phyloP scores from a whole-genome alignment of 2,888 invertebrate species.

The Molorchus minor region DNA sequence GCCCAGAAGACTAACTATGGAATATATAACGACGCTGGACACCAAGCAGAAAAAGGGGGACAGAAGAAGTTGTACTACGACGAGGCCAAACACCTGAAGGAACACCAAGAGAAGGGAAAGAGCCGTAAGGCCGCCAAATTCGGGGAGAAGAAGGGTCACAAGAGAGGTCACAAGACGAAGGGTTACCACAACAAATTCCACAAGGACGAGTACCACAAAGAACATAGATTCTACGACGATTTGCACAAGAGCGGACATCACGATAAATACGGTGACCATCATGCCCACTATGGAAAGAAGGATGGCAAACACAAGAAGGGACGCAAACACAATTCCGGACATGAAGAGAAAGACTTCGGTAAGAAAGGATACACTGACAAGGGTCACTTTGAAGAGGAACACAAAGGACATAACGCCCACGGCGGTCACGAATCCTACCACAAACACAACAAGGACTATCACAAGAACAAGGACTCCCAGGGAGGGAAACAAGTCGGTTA shows the following conservation, averaged over 20 bases:
- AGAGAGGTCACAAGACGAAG: conserved; percentile 80
- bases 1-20: conserved; percentile 79
- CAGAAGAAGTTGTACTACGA: conserved; percentile 73
- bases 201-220: conserved; percentile 81
- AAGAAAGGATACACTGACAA: conserved; percentile 84
- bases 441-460: conserved; percentile 78
- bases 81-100: conserved; percentile 70
- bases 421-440: conserved; percentile 80
- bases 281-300: conserved; percentile 83
- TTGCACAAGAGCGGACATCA: conserved; percentile 85
- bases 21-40: conserved; percentile 72
- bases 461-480: conserved; percentile 79
- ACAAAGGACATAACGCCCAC: conserved; percentile 81
- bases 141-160: conserved; percentile 79
- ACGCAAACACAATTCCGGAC: conserved; percentile 73
- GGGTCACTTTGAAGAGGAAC: conserved; percentile 83
- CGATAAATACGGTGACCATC: conserved; percentile 82
- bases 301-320: conserved; percentile 78
- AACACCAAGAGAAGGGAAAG: conserved; percentile 73
- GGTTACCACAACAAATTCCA: conserved; percentile 83
- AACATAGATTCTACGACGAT: conserved; percentile 87
- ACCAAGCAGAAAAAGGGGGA: conserved; percentile 71
- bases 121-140: conserved; percentile 75
- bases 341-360: conserved; percentile 76
- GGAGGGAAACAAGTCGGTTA: conserved; percentile 79